Percentiles rank a stretch among this genome's conserved stretches.
Evolutionary conservation across 2,113 vertebrate genomes (phyloP).

Genomic region (Hemiprocne comata): DNA sequence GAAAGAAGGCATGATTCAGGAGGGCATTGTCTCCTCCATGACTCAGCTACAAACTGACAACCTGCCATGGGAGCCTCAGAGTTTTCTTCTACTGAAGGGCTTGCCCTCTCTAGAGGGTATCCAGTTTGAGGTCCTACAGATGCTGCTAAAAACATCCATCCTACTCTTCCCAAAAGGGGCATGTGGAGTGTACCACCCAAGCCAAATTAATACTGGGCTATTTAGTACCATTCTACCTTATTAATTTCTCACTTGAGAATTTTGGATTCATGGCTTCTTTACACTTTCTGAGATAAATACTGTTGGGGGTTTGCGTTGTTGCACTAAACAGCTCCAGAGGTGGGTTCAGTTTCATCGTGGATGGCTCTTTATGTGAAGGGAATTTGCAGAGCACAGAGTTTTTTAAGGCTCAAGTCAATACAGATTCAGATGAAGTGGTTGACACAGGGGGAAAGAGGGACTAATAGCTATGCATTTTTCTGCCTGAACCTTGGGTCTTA

Average conservation of each 20-base stretch:
- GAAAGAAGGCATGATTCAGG: slow-evolving; percentile 46
- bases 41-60: slow-evolving; percentile 35
- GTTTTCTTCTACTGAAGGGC: not conserved
- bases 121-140: not conserved
- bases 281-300: not conserved
- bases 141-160: not conserved
- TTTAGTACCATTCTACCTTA: not conserved
- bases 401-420: not conserved
- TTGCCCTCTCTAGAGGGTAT: not conserved
- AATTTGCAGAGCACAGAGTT: not conserved
- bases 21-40: not conserved
- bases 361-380: not conserved
- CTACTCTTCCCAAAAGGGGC: not conserved
- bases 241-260: not conserved
- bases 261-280: not conserved
- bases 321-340: not conserved
- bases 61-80: not conserved
- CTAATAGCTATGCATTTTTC: not conserved
- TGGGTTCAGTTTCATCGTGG: not conserved
- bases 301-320: not conserved
- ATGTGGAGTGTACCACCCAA: not conserved
- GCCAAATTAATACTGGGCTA: not conserved
- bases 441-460: not conserved
- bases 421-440: not conserved
- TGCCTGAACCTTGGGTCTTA: not conserved